These are phyloP conservation scores for Lepidotrigona ventralis DNA, from an alignment of 1,140 invertebrate species.

Conservation along the genomic window DNA sequence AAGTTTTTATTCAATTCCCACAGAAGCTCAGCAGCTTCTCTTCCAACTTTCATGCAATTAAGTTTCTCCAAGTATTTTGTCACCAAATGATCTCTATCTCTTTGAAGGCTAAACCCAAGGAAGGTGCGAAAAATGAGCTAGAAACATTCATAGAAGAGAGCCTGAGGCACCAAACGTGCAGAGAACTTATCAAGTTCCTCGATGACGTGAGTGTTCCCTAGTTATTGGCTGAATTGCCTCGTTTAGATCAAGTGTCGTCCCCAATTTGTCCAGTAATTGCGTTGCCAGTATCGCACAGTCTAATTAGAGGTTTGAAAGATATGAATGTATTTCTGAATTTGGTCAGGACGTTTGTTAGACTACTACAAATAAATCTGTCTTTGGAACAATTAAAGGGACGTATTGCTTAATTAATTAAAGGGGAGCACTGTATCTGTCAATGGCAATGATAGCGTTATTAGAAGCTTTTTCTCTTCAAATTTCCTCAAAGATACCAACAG, in stretches of 20 bases:
- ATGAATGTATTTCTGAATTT: background rate
- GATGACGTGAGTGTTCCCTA: conserved; percentile 63
- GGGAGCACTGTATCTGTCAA: background rate
- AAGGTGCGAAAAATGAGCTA: conserved; percentile 79
- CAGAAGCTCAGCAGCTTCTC: too few species aligned
- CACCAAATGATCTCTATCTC: background rate
- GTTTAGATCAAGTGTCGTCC: background rate
- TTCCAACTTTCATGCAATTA: background rate
- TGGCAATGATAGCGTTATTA: background rate
- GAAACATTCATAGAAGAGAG: conserved; percentile 80
- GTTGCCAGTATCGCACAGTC: background rate
- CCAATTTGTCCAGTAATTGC: background rate
- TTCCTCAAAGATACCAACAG: too few species aligned
- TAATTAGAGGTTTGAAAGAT: background rate
- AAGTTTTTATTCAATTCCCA: conserved; percentile 28
- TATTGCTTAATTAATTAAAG: background rate
- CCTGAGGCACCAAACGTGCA: conserved; percentile 78
- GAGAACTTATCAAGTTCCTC: conserved; percentile 81
- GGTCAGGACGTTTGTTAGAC: background rate
- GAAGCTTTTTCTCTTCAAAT: background rate
- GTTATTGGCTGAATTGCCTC: conserved; percentile 13
- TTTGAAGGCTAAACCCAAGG: conserved; percentile 68
- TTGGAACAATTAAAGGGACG: too few species aligned
- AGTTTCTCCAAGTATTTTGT: background rate
- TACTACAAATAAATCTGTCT: too few species aligned